Evolutionary conservation across 2,113 vertebrate species (phyloP).

Genomic region (Amia ocellicauda): DNA sequence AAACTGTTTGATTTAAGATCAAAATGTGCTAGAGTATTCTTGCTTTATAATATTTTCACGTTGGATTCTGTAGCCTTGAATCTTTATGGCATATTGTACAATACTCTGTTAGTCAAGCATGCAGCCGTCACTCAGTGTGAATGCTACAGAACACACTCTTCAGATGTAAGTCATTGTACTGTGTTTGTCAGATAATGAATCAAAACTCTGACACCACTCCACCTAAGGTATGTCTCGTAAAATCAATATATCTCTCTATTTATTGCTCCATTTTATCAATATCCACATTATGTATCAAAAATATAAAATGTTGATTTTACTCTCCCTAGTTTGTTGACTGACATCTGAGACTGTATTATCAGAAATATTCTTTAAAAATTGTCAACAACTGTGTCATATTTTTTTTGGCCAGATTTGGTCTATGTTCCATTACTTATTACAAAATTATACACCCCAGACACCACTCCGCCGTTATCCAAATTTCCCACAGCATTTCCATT

Average conservation of each 20-base stretch:
- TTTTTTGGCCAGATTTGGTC: too few species aligned
- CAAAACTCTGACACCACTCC: not conserved
- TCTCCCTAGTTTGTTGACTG: conserved; percentile 1
- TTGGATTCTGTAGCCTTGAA: too few species aligned
- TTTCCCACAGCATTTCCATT: too few species aligned
- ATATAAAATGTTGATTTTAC: not conserved
- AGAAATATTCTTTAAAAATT: too few species aligned
- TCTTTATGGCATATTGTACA: not conserved
- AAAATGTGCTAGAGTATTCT: too few species aligned
- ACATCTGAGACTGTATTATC: not conserved
- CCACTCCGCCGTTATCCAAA: too few species aligned
- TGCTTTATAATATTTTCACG: too few species aligned
- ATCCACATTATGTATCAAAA: not conserved
- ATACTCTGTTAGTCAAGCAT: not conserved
- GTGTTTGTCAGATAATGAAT: conserved; percentile 20
- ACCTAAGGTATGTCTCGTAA: not conserved
- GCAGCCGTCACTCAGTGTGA: conserved; percentile 14
- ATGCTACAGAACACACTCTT: not conserved
- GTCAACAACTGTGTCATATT: too few species aligned
- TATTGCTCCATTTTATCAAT: not conserved
- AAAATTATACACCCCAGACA: too few species aligned
- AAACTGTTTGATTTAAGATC: too few species aligned
- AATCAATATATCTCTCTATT: not conserved
- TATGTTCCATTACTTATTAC: too few species aligned
- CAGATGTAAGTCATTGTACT: conserved; percentile 2